These are phyloP conservation scores for Torymus aiolomorphi DNA, from an alignment of 2,888 invertebrate species.

Conservation along the genomic window DNA sequence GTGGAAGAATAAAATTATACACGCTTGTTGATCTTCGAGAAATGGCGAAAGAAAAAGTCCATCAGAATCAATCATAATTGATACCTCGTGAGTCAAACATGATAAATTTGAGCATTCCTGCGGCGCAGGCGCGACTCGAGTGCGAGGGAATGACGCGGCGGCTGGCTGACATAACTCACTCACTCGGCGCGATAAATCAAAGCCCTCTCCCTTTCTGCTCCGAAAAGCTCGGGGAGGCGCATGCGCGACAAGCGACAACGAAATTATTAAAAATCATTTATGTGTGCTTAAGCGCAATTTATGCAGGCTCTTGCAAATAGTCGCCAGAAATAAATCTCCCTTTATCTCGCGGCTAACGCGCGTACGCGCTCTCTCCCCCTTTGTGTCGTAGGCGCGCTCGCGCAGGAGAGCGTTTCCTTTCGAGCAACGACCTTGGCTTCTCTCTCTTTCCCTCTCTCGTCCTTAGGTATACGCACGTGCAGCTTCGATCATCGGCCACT, in stretches of 20 bases:
- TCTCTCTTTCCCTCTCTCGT: constrained; percentile 16
- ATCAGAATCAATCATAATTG: no score
- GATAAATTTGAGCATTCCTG: no score
- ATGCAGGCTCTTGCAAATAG: constrained; percentile 6
- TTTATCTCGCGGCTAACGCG: background rate
- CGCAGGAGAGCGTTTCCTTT: constrained; percentile 37
- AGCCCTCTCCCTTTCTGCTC: background rate
- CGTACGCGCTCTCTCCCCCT: constrained; percentile 13
- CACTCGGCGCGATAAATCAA: constrained; percentile 21
- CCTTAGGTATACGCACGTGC: constrained; percentile 39
- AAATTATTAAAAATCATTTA: constrained; percentile 17
- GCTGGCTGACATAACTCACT: constrained; percentile 24
- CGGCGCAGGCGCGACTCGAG: background rate
- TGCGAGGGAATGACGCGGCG: no score
- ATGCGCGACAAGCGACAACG: background rate
- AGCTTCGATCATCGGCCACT: constrained; percentile 20
- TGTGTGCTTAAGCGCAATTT: background rate
- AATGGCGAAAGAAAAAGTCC: no score
- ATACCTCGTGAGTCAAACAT: no score
- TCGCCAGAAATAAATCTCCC: constrained; percentile 38
- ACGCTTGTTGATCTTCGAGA: no score
- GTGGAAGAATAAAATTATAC: no score
- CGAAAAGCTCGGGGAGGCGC: no score
- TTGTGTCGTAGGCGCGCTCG: constrained; percentile 1
- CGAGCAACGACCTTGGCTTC: constrained; percentile 53